A percentile compares a stretch with the other conserved stretches of the same genome.
Conservation (phyloP, 2,888 invertebrate genomes). For the Scrobipalpa atriplicella region DNA sequence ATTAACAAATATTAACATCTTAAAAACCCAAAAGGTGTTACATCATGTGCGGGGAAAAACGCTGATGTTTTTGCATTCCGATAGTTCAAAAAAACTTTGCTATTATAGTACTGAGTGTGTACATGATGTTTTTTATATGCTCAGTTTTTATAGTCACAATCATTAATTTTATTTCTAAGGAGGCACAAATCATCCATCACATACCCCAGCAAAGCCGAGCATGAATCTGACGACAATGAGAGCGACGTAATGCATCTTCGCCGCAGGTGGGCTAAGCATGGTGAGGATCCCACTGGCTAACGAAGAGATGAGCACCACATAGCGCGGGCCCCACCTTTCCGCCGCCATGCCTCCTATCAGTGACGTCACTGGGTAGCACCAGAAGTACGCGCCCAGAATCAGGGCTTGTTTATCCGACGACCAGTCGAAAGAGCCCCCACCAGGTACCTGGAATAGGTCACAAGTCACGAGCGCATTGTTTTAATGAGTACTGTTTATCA, state of each 20-base stretch:
- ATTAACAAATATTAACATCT: conserved; percentile 1
- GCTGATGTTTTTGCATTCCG: neutral
- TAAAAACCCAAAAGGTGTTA: neutral
- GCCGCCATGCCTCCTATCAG: conserved; percentile 86
- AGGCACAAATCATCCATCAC: neutral
- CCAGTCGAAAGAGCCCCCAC: conserved; percentile 78
- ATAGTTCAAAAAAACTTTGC: neutral
- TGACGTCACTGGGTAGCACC: conserved; percentile 86
- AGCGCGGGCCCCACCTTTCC: conserved; percentile 85
- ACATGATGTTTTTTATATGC: neutral
- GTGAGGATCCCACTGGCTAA: conserved; percentile 81
- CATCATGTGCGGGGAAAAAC: neutral
- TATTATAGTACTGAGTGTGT: neutral
- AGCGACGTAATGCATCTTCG: conserved; percentile 79
- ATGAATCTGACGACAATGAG: conserved; percentile 83
- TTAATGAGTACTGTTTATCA: conserved; percentile 6
- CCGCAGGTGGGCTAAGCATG: conserved; percentile 83
- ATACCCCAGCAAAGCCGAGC: conserved; percentile 77
- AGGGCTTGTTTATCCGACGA: conserved; percentile 83
- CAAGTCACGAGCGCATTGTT: neutral
- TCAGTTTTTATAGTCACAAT: neutral
- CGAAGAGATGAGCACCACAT: conserved; percentile 81
- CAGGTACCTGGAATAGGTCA: conserved; percentile 42
- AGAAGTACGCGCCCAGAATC: conserved; percentile 86
- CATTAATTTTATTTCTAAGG: neutral